phyloP scores from a whole-genome alignment of 2,888 invertebrate genomes.

The Polydrusus cervinus region DNA sequence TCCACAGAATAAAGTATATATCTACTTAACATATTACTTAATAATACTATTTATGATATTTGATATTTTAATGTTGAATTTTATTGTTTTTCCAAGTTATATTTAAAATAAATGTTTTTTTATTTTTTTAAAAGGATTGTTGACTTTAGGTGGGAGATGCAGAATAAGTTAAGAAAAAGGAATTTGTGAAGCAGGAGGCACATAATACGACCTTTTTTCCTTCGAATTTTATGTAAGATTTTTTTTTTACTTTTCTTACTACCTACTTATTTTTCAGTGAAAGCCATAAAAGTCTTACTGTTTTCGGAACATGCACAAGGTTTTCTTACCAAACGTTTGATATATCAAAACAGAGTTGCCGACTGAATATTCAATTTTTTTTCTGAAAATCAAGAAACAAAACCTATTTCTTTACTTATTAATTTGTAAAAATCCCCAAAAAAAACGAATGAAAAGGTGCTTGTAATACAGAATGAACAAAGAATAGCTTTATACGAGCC shows the following conservation, averaged over 20 bases:
- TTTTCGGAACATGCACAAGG: no score
- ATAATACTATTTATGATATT: conserved; percentile 19
- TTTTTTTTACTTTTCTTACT: no score
- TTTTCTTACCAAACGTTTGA: no score
- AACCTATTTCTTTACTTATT: background rate
- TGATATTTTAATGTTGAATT: conserved; percentile 18
- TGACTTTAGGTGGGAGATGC: background rate
- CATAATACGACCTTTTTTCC: background rate
- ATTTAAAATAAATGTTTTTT: conserved; percentile 9
- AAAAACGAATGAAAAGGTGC: conserved; percentile 14
- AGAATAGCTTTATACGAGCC: conserved; percentile 9
- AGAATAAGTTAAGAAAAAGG: conserved; percentile 3
- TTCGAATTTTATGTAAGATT: background rate
- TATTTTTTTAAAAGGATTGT: background rate
- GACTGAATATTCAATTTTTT: no score
- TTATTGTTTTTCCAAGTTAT: conserved; percentile 8
- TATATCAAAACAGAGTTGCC: no score
- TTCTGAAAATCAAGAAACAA: background rate
- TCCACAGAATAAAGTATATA: conserved; percentile 2
- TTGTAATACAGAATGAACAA: conserved; percentile 4
- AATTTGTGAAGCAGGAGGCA: background rate
- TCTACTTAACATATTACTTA: conserved; percentile 11
- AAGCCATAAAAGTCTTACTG: no score
- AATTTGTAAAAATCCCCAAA: background rate
- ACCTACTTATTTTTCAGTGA: no score